Evolutionary conservation across 2,888 invertebrate species (phyloP).

Genomic region (Camponotus fellah): DNA sequence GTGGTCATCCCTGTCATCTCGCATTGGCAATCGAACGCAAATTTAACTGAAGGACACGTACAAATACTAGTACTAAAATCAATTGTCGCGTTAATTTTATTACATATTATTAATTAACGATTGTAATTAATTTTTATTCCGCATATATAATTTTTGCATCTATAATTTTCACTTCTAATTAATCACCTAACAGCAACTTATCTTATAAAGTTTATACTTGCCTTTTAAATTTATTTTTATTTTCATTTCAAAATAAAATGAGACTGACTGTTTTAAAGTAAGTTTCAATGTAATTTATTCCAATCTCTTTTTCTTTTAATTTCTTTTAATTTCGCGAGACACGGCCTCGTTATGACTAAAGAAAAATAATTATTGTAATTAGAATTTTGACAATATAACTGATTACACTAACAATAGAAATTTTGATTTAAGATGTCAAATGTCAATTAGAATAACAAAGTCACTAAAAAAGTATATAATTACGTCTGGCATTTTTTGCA

Average conservation of each 20-base stretch:
- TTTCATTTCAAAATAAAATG: neutral
- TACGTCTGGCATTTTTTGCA: neutral
- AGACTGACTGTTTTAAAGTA: constrained; percentile 2
- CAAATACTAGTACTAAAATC: neutral
- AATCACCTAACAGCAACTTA: neutral
- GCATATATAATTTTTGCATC: neutral
- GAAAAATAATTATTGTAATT: neutral
- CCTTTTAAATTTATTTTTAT: neutral
- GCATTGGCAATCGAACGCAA: neutral
- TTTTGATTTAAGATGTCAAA: neutral
- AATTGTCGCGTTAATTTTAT: neutral
- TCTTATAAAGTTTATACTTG: neutral
- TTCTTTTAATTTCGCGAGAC: neutral
- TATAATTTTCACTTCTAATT: neutral
- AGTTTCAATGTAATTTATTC: constrained; percentile 2
- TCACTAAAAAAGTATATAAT: neutral
- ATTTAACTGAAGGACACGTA: constrained; percentile 4
- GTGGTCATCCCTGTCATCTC: constrained; percentile 14
- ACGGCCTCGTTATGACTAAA: neutral
- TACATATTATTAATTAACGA: neutral
- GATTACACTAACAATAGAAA: neutral
- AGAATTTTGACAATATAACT: neutral
- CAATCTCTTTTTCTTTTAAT: neutral
- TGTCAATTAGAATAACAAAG: neutral
- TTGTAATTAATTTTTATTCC: neutral